phyloP scores from a whole-genome alignment of 1,140 invertebrate genomes.

The Laodelphax striatellus region DNA sequence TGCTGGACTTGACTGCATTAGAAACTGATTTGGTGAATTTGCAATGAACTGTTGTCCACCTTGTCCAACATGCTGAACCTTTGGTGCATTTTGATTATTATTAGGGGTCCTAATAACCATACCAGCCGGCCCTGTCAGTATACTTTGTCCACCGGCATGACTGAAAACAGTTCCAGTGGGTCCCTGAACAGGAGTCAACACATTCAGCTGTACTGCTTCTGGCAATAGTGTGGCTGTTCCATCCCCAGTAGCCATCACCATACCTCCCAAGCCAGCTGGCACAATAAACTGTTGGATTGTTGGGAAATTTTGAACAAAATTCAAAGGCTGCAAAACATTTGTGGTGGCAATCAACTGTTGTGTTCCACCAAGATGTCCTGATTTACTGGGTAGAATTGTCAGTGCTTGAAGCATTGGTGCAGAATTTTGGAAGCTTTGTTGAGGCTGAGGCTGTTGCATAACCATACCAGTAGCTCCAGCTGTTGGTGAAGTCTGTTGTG shows the following conservation, averaged over 20 bases:
- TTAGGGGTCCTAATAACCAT: constrained; percentile 62
- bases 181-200: constrained; percentile 59
- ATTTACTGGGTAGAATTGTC: constrained; percentile 63
- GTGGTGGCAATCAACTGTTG: constrained; percentile 23
- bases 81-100: constrained; percentile 13
- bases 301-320: constrained; percentile 64
- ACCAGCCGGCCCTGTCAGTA: constrained; percentile 55
- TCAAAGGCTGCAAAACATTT: constrained; percentile 67
- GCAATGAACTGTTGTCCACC: constrained; percentile 20
- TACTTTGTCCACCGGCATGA: constrained; percentile 44
- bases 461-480: constrained; percentile 17
- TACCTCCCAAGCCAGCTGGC: constrained; percentile 61
- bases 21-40: constrained; percentile 56
- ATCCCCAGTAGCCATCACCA: constrained; percentile 57
- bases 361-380: constrained; percentile 24
- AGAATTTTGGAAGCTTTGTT: constrained; percentile 19
- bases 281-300: constrained; percentile 72
- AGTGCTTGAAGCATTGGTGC: constrained; percentile 42
- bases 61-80: constrained; percentile 8
- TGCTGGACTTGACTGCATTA: constrained; percentile 49
- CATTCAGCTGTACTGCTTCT: constrained; percentile 60
- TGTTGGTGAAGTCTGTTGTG: constrained; percentile 39
- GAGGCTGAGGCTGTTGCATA: constrained; percentile 22
- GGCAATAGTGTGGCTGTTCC: constrained; percentile 47
- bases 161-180: constrained; percentile 32